Evolutionary conservation across 2,797 vertebrate genomes (phyloP).

Genomic region (Hoplostethus atlanticus): DNA sequence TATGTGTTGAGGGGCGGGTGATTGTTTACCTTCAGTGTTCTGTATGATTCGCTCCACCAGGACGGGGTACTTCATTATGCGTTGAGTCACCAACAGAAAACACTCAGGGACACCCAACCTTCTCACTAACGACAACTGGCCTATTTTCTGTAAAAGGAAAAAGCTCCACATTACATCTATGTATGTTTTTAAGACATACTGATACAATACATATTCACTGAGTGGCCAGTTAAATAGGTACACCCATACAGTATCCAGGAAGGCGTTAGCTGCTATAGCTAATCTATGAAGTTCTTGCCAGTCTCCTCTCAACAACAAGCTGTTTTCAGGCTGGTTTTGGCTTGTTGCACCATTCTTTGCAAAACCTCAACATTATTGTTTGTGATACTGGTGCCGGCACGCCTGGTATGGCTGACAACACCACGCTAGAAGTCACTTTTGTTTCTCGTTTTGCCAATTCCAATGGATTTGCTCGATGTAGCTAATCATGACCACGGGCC

Average conservation of each 20-base stretch:
- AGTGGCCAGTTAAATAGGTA: too few relatives aligned
- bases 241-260: too few relatives aligned
- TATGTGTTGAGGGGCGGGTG: not conserved
- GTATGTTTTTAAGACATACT: too few relatives aligned
- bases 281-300: not conserved
- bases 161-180: not conserved
- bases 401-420: not conserved
- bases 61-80: conserved; percentile 96
- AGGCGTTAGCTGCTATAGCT: too few relatives aligned
- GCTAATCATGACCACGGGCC: not conserved
- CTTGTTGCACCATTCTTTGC: not conserved
- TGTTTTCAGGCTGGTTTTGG: not conserved
- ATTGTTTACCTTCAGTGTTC: conserved; percentile 90
- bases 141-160: conserved; percentile 86
- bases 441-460: not conserved
- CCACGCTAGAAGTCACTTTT: not conserved
- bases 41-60: conserved; percentile 93
- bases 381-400: not conserved
- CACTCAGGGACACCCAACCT: conserved; percentile 92
- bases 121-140: conserved; percentile 89
- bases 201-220: too few relatives aligned
- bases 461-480: not conserved
- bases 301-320: not conserved
- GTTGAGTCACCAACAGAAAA: conserved; percentile 94
- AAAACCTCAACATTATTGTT: not conserved